phyloP scores from a whole-genome alignment of 2,888 invertebrate species.

The Thymelicus lineola region DNA sequence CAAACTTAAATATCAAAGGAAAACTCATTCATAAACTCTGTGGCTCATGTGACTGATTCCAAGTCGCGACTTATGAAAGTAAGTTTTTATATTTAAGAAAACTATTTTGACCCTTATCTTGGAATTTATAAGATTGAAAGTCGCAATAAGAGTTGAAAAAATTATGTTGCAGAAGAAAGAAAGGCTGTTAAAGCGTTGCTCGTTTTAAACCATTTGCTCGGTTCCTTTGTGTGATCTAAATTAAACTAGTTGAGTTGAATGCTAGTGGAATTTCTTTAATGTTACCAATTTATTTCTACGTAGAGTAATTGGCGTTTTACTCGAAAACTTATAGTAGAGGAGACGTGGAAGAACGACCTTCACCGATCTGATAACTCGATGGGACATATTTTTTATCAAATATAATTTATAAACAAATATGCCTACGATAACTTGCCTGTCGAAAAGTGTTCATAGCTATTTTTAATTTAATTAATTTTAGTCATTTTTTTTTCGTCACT shows the following conservation, averaged over 20 bases:
- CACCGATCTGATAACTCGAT: no score
- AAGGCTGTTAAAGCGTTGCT: slow-evolving; percentile 9
- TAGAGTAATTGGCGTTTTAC: slow-evolving; percentile 11
- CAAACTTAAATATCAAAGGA: slow-evolving; percentile 21
- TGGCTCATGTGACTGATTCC: slow-evolving; percentile 6
- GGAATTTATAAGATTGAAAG: background rate
- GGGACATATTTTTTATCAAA: no score
- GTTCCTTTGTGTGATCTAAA: slow-evolving; percentile 19
- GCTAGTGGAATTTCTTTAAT: slow-evolving; percentile 6
- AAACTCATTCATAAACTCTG: slow-evolving; percentile 19
- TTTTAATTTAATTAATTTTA: no score
- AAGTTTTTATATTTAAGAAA: background rate
- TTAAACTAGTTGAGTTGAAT: slow-evolving; percentile 8
- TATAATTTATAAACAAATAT: no score
- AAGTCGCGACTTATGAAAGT: slow-evolving; percentile 3
- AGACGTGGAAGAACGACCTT: no score
- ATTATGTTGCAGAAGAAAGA: slow-evolving; percentile 9
- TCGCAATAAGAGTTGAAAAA: slow-evolving; percentile 4
- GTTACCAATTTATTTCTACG: slow-evolving; percentile 11
- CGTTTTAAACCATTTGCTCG: slow-evolving; percentile 15
- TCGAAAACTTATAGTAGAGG: slow-evolving; percentile 10
- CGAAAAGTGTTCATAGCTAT: no score
- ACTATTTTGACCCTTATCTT: background rate
- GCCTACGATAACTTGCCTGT: no score
- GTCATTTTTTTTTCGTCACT: no score